These are phyloP conservation scores for Zaprionus vittiger DNA, from an alignment of 1,140 invertebrate species.

Conservation along the genomic window DNA sequence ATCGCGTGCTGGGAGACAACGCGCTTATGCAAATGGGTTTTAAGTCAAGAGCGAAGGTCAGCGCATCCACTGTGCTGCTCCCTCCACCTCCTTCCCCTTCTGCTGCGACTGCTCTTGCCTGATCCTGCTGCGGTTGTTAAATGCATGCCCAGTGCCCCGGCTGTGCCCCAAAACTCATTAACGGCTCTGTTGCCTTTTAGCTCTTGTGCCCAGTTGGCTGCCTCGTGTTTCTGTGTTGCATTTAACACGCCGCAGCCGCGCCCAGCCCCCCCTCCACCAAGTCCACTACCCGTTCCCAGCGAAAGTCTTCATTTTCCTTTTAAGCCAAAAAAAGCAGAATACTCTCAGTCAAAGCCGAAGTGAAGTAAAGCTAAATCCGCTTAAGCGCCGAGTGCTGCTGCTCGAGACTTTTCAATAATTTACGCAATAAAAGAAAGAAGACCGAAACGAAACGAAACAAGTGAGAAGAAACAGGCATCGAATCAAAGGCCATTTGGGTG, in stretches of 20 bases:
- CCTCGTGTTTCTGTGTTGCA: conserved; percentile 38
- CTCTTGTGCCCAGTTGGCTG: conserved; percentile 33
- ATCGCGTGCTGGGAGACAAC: background rate
- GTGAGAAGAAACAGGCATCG: conserved; percentile 35
- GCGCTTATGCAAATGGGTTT: conserved; percentile 78
- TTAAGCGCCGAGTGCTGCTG: conserved; percentile 54
- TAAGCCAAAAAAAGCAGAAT: conserved; percentile 1
- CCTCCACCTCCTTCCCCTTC: conserved; percentile 9
- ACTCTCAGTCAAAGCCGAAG: background rate
- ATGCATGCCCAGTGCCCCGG: conserved; percentile 49
- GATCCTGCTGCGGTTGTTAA: conserved; percentile 53
- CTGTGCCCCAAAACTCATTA: conserved; percentile 67
- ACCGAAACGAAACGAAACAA: conserved; percentile 12
- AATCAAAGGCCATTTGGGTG: conserved; percentile 64
- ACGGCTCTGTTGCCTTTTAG: conserved; percentile 66
- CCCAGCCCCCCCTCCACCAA: too few relatives aligned
- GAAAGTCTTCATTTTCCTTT: conserved; percentile 49
- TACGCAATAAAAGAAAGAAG: conserved; percentile 39
- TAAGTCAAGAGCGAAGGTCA: conserved; percentile 78
- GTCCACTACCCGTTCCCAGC: background rate
- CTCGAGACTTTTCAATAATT: conserved; percentile 78
- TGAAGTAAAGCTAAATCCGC: conserved; percentile 55
- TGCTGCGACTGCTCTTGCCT: background rate
- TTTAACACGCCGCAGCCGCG: conserved; percentile 48
- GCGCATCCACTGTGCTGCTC: conserved; percentile 29